Base-by-base conservation (phyloP, 2,797 vertebrate species). In the Pipistrellus pipistrellus region DNA sequence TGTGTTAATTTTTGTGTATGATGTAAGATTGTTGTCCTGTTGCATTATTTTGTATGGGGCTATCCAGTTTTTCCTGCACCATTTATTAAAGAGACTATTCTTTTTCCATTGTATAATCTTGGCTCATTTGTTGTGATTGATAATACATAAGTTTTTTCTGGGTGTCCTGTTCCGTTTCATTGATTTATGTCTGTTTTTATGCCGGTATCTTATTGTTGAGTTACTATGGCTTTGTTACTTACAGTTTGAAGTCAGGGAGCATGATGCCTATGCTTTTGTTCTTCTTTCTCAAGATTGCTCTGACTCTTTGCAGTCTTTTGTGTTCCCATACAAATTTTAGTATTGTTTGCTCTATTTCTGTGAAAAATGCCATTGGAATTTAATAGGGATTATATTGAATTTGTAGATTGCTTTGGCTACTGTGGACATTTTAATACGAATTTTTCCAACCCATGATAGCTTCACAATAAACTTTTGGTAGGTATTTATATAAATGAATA, bases 401-500 rank as follows among this genome's bases (percentile, higher is more conserved):
- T 46, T 83, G 25, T 88, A 76, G 57, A 48, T 83, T 25, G 5
- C 62, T 83, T 83, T 88, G 48, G 57, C 23, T 66, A 46, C 57
- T 82, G 13, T 88, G 69, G 48, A 57, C 21, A 38, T 51, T 88
- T 76, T 41, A 76, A 27, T 82, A 75, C 66, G 80, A 64, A 55
- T 44, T 88, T 51, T 83, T 93, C 17, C 2, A 88, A 32, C 46
- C 59, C 27, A 14, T 83, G n/a, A 83, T 38, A 76, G 38, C 46
- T 75, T 88, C 51, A 76, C 20, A 83, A 48, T 88, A 76, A 83
- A 83, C 25, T 59, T 51, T 59, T 66, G 2, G 6, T 76, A 82
- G 32, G 10, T 84, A 32, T 82, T 88, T 87, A 82, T 93, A 51
- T 78, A 93, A 30, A 32, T 57, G 6, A 88, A 81, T 96, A 64